Base-by-base conservation (phyloP, 2,797 vertebrate genomes). In the Alexandromys oeconomus region DNA sequence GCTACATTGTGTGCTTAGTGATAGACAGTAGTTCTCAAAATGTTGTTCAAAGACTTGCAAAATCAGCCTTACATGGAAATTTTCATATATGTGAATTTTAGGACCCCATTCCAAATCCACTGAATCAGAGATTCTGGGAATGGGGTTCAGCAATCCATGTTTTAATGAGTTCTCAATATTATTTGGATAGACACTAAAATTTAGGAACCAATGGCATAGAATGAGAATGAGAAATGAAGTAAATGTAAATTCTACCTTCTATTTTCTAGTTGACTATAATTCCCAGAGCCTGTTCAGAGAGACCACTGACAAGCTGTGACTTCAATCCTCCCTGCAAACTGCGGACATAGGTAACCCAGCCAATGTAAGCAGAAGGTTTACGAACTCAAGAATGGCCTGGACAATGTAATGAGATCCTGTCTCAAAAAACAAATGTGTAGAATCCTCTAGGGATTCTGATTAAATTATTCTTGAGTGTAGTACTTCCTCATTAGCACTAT, bases 241-340 rank as follows among this genome's bases (percentile, higher is more conserved):
- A 59, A 21, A 15, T 46, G 21, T 37, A 87, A 91, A 82, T 57
- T 69, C 21, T 71, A 34, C 19, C 74, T 19, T 79, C 29, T 82
- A n/a, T 92, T 91, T 90, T 43, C 86, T 82, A 77, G 43, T 92
- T 89, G 54, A 57, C 63, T 82, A 11, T 57, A 77, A 81, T 17
- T 87, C 12, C 7, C 34, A 51, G 46, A 59, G 65, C 14, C 69
- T 87, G 43, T 82, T 93, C 77, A 88, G 77, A 73, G 76, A 95
- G 43, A 91, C 43, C 43, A 74, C 13, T 9, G 15, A 40, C 59
- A 40, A 59, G 12, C 0, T 57, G 43, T 43, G 34, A 40, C 81
- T 43, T 76, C 59, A 76, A 43, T 61, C 27, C 40, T 91, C 17
- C 43, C 25, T 78, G 25, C 21, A 81, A 40, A 43, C 19, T 87